Evolutionary conservation across 2,113 vertebrate genomes (phyloP).

Genomic region (Pangasianodon gigas): DNA sequence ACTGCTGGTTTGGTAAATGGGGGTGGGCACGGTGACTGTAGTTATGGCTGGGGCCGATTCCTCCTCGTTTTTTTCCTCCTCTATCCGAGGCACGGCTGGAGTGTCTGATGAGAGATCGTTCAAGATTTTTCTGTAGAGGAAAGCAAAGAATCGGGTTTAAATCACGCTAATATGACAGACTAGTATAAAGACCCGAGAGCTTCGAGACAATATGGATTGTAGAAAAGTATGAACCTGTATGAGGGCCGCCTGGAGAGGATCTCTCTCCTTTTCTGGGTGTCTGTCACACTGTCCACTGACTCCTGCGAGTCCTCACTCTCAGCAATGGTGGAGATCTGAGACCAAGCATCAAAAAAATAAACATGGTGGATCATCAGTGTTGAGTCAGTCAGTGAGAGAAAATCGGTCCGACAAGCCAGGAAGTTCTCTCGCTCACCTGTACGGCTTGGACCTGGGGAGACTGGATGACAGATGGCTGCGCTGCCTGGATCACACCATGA

Average conservation of each 20-base stretch:
- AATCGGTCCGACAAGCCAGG: not conserved
- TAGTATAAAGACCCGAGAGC: not conserved
- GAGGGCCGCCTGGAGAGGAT: constrained; percentile 96
- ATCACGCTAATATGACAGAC: not conserved
- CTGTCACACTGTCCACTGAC: constrained; percentile 96
- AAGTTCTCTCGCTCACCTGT: constrained; percentile 77
- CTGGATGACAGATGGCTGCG: constrained; percentile 98
- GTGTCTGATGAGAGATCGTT: constrained; percentile 97
- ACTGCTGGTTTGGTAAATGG: constrained; percentile 98
- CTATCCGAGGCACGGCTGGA: constrained; percentile 92
- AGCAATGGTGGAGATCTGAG: constrained; percentile 94
- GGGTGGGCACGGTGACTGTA: constrained; percentile 96
- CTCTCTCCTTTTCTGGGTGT: constrained; percentile 96
- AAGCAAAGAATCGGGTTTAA: constrained; percentile 23
- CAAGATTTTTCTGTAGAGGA: constrained; percentile 89
- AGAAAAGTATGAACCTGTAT: constrained; percentile 80
- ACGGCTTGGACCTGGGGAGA: constrained; percentile 96
- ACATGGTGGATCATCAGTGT: not conserved
- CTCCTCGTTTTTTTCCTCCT: constrained; percentile 98
- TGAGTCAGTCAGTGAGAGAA: not conserved
- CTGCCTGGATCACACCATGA: constrained; percentile 96
- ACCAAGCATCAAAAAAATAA: constrained; percentile 21
- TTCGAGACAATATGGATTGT: too few species aligned
- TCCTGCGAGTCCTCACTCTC: constrained; percentile 99
- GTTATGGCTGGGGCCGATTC: constrained; percentile 91